Evolutionary conservation across 2,888 invertebrate species (phyloP).

Genomic region (Aromia moschata): DNA sequence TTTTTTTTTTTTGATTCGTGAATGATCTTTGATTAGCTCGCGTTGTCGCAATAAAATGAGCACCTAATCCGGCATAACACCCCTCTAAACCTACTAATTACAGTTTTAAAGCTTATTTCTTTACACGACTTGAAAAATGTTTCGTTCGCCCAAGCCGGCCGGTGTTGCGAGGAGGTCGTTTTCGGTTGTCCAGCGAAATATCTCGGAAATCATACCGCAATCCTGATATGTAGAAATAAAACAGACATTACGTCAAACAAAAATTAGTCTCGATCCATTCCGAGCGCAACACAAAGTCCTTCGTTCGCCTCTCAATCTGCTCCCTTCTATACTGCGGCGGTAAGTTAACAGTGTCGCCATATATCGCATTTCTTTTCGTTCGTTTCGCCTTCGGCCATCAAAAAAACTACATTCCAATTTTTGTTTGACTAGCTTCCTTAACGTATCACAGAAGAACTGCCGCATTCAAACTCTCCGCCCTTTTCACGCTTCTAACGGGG

Average conservation of each 20-base stretch:
- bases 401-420: slow-evolving; percentile 14
- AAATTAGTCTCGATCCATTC: slow-evolving; percentile 6
- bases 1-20: slow-evolving; percentile 35
- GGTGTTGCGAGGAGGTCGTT: slow-evolving; percentile 47
- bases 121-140: slow-evolving; percentile 47
- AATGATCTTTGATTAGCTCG: slow-evolving; percentile 38
- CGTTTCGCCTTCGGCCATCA: too few species aligned
- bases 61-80: slow-evolving; percentile 53
- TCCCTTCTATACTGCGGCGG: too few species aligned
- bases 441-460: slow-evolving; percentile 18
- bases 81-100: slow-evolving; percentile 50
- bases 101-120: slow-evolving; percentile 52
- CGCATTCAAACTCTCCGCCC: too few species aligned
- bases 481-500: too few species aligned
- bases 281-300: too few species aligned
- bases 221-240: slow-evolving; percentile 51
- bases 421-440: slow-evolving; percentile 18
- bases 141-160: slow-evolving; percentile 44
- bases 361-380: too few species aligned
- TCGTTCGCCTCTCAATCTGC: too few species aligned
- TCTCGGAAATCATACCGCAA: slow-evolving; percentile 38
- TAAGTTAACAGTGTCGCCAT: too few species aligned
- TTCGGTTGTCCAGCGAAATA: slow-evolving; percentile 47
- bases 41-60: slow-evolving; percentile 48
- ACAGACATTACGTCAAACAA: slow-evolving; percentile 25